Base-by-base conservation (phyloP, 2,888 invertebrate species). In the Sarcophaga subvicina region DNA sequence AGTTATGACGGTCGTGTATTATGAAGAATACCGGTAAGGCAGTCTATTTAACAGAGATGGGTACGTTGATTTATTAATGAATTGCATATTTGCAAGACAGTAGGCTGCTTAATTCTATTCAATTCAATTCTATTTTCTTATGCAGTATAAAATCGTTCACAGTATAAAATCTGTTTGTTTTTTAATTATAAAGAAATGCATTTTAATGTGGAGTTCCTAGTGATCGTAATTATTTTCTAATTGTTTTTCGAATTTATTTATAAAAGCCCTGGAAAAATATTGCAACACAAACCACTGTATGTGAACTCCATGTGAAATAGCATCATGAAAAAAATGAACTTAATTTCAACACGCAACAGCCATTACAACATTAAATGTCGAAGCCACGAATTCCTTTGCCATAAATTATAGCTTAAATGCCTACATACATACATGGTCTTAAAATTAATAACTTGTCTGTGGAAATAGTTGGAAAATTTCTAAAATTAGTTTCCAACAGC, bases 311-410 rank as follows among this genome's bases (percentile, higher is more conserved):
- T 54, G 54, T 54, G 17, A 54, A 17, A 54, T 14, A 54, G 14
- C 14, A 12, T 54, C 4, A 14, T 22, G 22, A 54, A 14, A 54
- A 54, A 54, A 54, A 37, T 37, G 37, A 14, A 54, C 54, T 14
- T 54, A 54, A 54, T 54, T 54, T 54, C 14, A 76, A 22, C 76
- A 82, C 71, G 76, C 82, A 77, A 66, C 67, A 69, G 4, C 17
- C 20, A 5, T 67, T 47, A 5, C 1, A n/a, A 11, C 8, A 70
- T 20, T 22, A 20, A 47, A 45, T 37, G 27, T 54, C 54, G 54
- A 54, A 54, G 27, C 54, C 12, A 54, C 54, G 17, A 54, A 54
- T 54, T 54, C 54, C 54, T 54, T 54, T 54, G 54, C 54, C 54
- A 54, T 54, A 54, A 54, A 14, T 54, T 54, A 54, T 54, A 17